Conservation (phyloP, 2,888 invertebrate genomes). For the Elegia similella region DNA sequence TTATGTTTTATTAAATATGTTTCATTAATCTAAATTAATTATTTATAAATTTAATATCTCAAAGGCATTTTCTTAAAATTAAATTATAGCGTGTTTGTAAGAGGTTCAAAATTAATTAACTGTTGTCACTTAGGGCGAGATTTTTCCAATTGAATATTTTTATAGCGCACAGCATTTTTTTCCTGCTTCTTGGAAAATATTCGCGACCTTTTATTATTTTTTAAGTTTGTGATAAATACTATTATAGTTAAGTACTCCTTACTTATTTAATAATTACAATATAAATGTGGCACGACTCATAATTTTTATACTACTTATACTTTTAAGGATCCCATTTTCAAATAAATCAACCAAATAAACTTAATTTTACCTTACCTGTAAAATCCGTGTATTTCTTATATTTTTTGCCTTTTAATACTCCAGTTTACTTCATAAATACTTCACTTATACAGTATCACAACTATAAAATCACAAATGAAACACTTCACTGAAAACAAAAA, state of each 20-base stretch:
- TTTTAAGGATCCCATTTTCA: too few relatives aligned
- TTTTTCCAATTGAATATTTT: background rate
- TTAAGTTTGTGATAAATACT: too few relatives aligned
- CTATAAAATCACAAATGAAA: constrained; percentile 16
- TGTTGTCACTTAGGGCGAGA: background rate
- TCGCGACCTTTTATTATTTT: background rate
- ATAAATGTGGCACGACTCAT: too few relatives aligned
- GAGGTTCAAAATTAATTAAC: background rate
- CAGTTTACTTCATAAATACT: background rate
- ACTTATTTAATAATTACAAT: too few relatives aligned
- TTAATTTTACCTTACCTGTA: constrained; percentile 2
- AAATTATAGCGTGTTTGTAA: background rate
- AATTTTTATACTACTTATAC: too few relatives aligned
- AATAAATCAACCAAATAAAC: background rate
- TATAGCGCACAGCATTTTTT: background rate
- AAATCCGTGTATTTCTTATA: background rate
- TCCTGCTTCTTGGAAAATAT: background rate
- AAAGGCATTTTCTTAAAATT: background rate
- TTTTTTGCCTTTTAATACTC: constrained; percentile 1
- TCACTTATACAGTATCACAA: constrained; percentile 16
- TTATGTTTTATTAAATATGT: too few relatives aligned
- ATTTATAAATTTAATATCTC: background rate
- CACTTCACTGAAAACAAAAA: constrained; percentile 19
- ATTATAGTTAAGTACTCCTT: too few relatives aligned
- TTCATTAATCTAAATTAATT: too few relatives aligned